phyloP scores from a whole-genome alignment of 1,140 invertebrate species.

The Drosophila erecta region DNA sequence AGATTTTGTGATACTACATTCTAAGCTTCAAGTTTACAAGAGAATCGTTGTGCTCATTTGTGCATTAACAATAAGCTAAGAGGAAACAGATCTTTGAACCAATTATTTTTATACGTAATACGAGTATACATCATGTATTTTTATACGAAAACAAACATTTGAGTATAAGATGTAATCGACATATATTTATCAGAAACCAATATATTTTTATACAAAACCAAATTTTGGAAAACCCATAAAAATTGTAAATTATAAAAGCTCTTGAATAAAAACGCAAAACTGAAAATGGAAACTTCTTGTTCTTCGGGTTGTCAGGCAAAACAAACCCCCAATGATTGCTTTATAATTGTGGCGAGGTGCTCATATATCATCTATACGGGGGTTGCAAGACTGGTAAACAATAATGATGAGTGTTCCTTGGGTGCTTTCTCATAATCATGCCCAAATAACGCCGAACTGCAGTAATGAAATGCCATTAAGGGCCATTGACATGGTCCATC shows the following conservation, averaged over 20 bases:
- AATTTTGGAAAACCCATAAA: conserved; percentile 33
- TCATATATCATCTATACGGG: conserved; percentile 41
- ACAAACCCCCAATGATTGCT: conserved; percentile 56
- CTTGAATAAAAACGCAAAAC: conserved; percentile 38
- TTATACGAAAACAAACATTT: conserved; percentile 33
- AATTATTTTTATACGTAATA: conserved; percentile 75
- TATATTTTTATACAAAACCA: conserved; percentile 57
- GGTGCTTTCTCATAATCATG: conserved; percentile 52
- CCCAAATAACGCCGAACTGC: conserved; percentile 56
- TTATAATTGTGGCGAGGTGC: conserved; percentile 69
- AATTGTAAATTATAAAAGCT: conserved; percentile 54
- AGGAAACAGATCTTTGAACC: conserved; percentile 28
- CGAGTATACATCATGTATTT: conserved; percentile 44
- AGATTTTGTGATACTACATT: conserved; percentile 75
- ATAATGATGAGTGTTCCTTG: conserved; percentile 50
- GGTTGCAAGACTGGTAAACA: conserved; percentile 53
- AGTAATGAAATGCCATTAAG: conserved; percentile 72
- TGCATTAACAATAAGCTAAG: conserved; percentile 49
- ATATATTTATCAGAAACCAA: background rate
- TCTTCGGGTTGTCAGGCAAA: conserved; percentile 39
- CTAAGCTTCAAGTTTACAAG: conserved; percentile 80
- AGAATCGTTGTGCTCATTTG: conserved; percentile 49
- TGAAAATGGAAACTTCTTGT: conserved; percentile 9
- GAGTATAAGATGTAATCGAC: background rate
- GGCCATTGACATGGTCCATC: conserved; percentile 81